Evolutionary conservation across 2,888 invertebrate genomes (phyloP), one percentile per base, ranked within the genome.

Genomic region (Asteroscopus sphinx): DNA sequence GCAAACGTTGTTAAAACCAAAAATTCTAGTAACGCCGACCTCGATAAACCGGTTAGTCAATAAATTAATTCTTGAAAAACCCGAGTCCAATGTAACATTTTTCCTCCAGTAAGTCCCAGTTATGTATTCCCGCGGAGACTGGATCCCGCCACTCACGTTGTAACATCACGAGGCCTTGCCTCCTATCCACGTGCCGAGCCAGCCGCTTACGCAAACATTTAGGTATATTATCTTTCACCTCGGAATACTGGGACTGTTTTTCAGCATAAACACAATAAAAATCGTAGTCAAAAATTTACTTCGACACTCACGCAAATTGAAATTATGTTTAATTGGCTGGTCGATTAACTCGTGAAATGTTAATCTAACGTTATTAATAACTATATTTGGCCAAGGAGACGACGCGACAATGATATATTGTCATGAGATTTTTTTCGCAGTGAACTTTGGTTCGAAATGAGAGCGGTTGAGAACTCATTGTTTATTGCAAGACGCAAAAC

Each of bases 111-210:
- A 30, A 46, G 47, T 58, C 41, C 65, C 56, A 53, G 56, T 70
- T 76, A 66, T 65, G 68, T 77, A 70, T 58, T 69, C 69, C 61
- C 57, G 70, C 16, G 36, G 21, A 37, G 30, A 16, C 55, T 25
- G 54, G 32, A 41, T 55, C 59, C 67, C 51, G 46, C 35, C 55
- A 67, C 74, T 90, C 90, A 90, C 91, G 89, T 89, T 88, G 84
- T 59, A 55, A 60, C 56, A 70, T 80, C 91, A 88, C 90, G 88
- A 73, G 88, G 86, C 83, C 66, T 30, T 56, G 69, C 66, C 54
- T 39, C 63, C 55, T 42, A 41, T 62, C 78, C 86, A 81, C 88
- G 86, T 87, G 82, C 68, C 57, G 25, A 40, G 68, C 47, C 49
- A 45, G 51, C 58, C 59, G 52, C 60, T 84, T 82, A 80, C 81